Conservation (phyloP, 2,888 invertebrate species). For the Rhimphoctona megacephalus region DNA sequence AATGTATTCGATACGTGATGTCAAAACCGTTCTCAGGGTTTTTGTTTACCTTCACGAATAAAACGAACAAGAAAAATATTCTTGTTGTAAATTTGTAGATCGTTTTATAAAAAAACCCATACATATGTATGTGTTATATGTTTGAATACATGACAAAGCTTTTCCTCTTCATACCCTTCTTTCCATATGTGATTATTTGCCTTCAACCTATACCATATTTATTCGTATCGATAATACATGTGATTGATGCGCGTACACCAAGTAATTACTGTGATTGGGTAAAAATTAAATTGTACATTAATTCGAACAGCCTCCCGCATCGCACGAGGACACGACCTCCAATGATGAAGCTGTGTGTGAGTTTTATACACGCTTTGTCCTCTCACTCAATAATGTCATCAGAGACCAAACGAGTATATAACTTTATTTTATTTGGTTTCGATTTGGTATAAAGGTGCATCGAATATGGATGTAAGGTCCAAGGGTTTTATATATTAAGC, state of each 20-base stretch:
- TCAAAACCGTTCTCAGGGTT: neutral
- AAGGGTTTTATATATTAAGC: neutral
- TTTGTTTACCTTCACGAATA: neutral
- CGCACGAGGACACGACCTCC: neutral
- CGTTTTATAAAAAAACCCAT: neutral
- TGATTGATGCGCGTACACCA: neutral
- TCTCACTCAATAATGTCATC: neutral
- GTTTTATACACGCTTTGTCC: neutral
- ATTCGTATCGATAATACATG: slow-evolving; percentile 40
- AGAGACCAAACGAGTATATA: neutral
- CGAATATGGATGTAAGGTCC: neutral
- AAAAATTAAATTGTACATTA: slow-evolving; percentile 46
- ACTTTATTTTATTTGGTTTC: neutral
- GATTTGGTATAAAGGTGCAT: neutral
- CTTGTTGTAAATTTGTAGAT: neutral
- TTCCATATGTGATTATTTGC: slow-evolving; percentile 17
- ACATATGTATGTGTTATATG: neutral
- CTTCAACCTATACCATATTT: slow-evolving; percentile 18
- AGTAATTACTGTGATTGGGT: slow-evolving; percentile 53
- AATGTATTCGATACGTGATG: slow-evolving; percentile 1
- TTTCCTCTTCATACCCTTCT: neutral
- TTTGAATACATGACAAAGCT: neutral
- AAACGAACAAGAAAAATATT: slow-evolving; percentile 6
- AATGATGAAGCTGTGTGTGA: neutral
- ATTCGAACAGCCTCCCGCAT: slow-evolving; percentile 13